Evolutionary conservation across 2,888 invertebrate species (phyloP).

Genomic region (Agrypnus murinus): DNA sequence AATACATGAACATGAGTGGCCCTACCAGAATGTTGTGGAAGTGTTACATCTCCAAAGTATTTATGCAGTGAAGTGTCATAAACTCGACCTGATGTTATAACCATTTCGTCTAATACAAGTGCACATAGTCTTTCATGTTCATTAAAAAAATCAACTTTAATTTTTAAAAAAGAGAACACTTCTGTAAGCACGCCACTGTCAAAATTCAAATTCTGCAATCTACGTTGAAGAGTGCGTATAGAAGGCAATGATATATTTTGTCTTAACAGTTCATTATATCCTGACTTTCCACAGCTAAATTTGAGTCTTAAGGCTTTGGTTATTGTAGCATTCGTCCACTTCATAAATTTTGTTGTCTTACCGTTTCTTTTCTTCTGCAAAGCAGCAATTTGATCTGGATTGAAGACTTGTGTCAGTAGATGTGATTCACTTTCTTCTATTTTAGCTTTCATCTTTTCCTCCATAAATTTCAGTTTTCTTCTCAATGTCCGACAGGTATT

Average conservation of each 20-base stretch:
- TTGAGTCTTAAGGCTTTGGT: slow-evolving; percentile 41
- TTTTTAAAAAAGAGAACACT: background rate
- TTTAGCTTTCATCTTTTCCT: no score
- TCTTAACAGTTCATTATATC: slow-evolving; percentile 48
- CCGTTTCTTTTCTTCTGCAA: slow-evolving; percentile 2
- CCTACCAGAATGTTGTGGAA: background rate
- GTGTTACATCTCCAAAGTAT: slow-evolving; percentile 1
- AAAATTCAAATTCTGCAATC: slow-evolving; percentile 3
- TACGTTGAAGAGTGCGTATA: slow-evolving; percentile 43
- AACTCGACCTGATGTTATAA: background rate
- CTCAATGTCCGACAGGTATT: no score
- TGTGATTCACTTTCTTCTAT: no score
- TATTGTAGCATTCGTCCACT: slow-evolving; percentile 39
- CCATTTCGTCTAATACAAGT: slow-evolving; percentile 1
- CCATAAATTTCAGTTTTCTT: no score
- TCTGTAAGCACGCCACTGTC: background rate
- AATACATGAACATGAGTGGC: slow-evolving; percentile 35
- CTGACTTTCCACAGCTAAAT: slow-evolving; percentile 47
- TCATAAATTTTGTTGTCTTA: slow-evolving; percentile 8
- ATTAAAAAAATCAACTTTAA: background rate
- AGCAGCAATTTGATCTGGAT: slow-evolving; percentile 22
- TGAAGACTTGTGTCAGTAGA: no score
- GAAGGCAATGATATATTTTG: slow-evolving; percentile 48
- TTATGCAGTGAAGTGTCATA: background rate
- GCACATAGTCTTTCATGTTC: background rate